phyloP scores from a whole-genome alignment of 2,113 vertebrate genomes.

The Centropristis striata region DNA sequence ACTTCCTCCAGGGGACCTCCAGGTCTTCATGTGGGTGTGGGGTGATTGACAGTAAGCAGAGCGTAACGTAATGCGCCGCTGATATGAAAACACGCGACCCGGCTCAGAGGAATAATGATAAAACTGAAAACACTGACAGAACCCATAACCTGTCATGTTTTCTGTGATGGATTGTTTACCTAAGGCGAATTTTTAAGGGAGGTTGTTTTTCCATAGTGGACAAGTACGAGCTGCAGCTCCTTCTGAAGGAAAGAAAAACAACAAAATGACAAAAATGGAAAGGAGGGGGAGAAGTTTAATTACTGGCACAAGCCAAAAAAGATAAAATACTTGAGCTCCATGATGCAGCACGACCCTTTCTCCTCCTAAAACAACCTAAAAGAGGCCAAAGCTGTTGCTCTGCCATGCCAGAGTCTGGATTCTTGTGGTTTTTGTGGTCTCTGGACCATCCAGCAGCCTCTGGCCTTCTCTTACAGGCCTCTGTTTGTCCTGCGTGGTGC shows the following conservation, averaged over 20 bases:
- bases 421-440: slow-evolving; percentile 68
- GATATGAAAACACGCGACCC: slow-evolving; percentile 45
- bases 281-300: not conserved
- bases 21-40: slow-evolving; percentile 39
- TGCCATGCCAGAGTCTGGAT: slow-evolving; percentile 52
- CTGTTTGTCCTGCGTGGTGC: slow-evolving; percentile 48
- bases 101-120: slow-evolving; percentile 15
- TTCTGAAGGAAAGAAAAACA: slow-evolving; percentile 8
- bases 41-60: slow-evolving; percentile 62
- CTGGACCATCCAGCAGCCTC: slow-evolving; percentile 49
- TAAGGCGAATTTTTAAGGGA: slow-evolving; percentile 31
- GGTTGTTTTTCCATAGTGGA: slow-evolving; percentile 28
- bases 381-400: slow-evolving; percentile 19
- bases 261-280: slow-evolving; percentile 9
- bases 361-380: slow-evolving; percentile 5
- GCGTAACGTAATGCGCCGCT: slow-evolving; percentile 11
- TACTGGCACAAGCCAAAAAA: slow-evolving; percentile 9
- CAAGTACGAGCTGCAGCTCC: slow-evolving; percentile 26
- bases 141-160: slow-evolving; percentile 57
- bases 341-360: slow-evolving; percentile 32
- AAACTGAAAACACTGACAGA: slow-evolving; percentile 38
- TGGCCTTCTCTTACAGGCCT: slow-evolving; percentile 44
- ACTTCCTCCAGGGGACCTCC: slow-evolving; percentile 44
- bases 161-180: slow-evolving; percentile 55
- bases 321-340: slow-evolving; percentile 19